Conservation (phyloP, 2,888 invertebrate species). For the Stramonita haemastoma region DNA sequence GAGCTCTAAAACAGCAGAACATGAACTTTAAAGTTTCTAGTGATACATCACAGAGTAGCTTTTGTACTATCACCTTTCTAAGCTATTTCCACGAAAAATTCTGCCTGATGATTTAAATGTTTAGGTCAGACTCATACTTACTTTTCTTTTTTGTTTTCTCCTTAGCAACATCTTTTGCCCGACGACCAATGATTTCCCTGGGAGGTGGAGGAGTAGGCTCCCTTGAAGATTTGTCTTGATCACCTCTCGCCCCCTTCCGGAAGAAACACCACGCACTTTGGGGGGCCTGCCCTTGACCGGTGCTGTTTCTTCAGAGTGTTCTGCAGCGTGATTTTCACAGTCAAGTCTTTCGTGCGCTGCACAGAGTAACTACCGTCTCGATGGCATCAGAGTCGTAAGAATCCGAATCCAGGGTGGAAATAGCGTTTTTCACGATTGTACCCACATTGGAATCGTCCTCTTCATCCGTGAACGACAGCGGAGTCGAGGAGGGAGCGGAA, state of each 20-base stretch:
- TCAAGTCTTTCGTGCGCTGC: conserved; percentile 52
- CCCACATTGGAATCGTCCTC: conserved; percentile 55
- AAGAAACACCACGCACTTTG: conserved; percentile 2
- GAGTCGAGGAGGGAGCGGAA: conserved; percentile 27
- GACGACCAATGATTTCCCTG: conserved; percentile 61
- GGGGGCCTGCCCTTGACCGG: conserved; percentile 41
- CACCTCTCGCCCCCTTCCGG: conserved; percentile 14
- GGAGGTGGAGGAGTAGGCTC: conserved; percentile 53
- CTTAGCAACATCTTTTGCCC: conserved; percentile 64
- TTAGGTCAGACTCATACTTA: conserved; percentile 40
- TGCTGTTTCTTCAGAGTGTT: conserved; percentile 47
- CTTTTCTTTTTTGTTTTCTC: conserved; percentile 51
- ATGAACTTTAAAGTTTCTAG: too few species aligned
- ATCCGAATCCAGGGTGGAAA: conserved; percentile 56
- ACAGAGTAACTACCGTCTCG: conserved; percentile 48
- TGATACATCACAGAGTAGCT: too few species aligned
- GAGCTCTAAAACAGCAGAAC: too few species aligned
- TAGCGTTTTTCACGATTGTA: conserved; percentile 58
- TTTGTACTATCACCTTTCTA: too few species aligned
- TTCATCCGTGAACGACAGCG: conserved; percentile 65
- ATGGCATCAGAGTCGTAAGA: conserved; percentile 48
- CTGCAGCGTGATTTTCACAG: conserved; percentile 49
- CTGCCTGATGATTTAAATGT: neutral
- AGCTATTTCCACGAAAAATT: neutral
- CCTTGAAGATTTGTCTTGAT: neutral